Evolutionary conservation across 2,888 invertebrate genomes (phyloP), one percentile per base, ranked within the genome.

Genomic region (Hofmannophila pseudospretella): DNA sequence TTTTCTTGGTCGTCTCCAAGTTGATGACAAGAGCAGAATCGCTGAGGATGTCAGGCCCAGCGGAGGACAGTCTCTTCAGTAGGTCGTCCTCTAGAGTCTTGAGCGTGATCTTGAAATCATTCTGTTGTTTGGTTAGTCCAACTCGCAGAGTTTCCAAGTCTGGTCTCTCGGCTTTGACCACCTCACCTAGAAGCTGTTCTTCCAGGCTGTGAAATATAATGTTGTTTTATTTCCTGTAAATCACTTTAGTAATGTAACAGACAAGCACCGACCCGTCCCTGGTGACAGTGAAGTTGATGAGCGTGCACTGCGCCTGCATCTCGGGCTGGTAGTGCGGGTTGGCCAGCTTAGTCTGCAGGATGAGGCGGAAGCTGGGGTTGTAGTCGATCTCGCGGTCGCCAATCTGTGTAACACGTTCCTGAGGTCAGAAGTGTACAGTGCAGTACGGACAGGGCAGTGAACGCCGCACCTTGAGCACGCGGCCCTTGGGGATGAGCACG

Each of bases 261-360:
- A 22, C 22, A 22, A 16, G 16, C 22, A 29, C 64, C 65, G 49
- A 85, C 71, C 96, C 97, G 70, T 97, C 96, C 60, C 92, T 90
- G 0, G 97, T 98, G 1, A 98, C 97, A 1, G 97, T 97, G 61
- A 98, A 98, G 78, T 98, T 97, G 44, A 98, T 97, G 9, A 98
- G 89, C 0, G 97, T 97, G 4, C 96, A 94, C 80, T 98, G 97
- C 0, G 97, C 97, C 77, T 98, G 97, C 91, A 97, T 95, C 81
- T 98, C 97, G 0, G 97, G 97, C 66, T 97, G 96, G 69, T 97
- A 98, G 80, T 97, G 97, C 0, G 97, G 97, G 82, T 98, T 98
- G 1, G 96, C 96, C 42, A 98, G 78, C 77, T 98, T 98, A 0
- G 97, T 97, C 68, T 98, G 97, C 0, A 98, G 72, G 45, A 98